Percentiles rank a stretch among this genome's conserved stretches.
phyloP scores from a whole-genome alignment of 1,140 invertebrate genomes.

The Temnothorax nylanderi region DNA sequence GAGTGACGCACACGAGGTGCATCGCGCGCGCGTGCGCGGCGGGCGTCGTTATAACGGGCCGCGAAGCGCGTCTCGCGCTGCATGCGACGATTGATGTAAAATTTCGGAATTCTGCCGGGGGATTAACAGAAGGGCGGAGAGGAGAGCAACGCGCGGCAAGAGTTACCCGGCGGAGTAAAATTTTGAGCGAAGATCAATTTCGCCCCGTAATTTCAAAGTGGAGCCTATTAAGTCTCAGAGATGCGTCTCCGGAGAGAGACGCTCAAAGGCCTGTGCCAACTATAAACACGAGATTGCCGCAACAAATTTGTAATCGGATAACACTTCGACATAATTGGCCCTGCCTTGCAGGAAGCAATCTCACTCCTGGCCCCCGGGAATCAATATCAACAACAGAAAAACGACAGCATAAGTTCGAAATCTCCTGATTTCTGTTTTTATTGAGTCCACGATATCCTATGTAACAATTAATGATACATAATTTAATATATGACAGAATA shows the following conservation, averaged over 20 bases:
- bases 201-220: constrained; percentile 74
- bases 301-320: constrained; percentile 75
- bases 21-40: neutral
- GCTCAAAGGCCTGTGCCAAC: constrained; percentile 68
- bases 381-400: constrained; percentile 17
- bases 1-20: neutral
- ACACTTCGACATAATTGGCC: constrained; percentile 71
- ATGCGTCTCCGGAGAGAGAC: constrained; percentile 72
- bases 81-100: constrained; percentile 20
- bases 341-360: constrained; percentile 18
- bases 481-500: too few species aligned
- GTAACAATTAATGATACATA: neutral
- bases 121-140: constrained; percentile 19
- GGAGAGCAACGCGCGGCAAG: neutral
- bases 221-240: constrained; percentile 78
- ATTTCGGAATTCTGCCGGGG: constrained; percentile 23
- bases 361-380: neutral
- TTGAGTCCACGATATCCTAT: neutral
- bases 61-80: neutral
- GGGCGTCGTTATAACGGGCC: neutral
- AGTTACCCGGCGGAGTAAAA: constrained; percentile 28
- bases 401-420: neutral
- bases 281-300: constrained; percentile 72
- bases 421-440: neutral
- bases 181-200: constrained; percentile 70